These are phyloP conservation scores for Drosophila burlai DNA, from an alignment of 1,140 invertebrate genomes.

Conservation along the genomic window DNA sequence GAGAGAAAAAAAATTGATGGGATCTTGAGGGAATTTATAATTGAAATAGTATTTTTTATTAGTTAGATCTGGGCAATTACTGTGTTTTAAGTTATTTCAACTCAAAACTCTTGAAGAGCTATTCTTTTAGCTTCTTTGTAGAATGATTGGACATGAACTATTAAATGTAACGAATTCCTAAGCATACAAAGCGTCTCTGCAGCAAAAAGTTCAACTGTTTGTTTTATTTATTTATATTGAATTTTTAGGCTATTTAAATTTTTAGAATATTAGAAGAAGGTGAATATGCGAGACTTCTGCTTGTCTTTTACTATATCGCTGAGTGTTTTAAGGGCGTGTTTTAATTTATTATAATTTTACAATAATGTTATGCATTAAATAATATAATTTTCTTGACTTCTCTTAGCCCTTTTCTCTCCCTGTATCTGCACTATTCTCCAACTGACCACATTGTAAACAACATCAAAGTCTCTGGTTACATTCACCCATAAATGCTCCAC, in stretches of 20 bases:
- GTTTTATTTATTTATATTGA: not conserved
- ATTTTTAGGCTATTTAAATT: not conserved
- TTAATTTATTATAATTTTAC: not conserved
- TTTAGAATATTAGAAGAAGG: not conserved
- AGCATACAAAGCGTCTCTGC: not conserved
- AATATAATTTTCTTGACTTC: not conserved
- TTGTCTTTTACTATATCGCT: not conserved
- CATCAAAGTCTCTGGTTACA: slow-evolving; percentile 10
- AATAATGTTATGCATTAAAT: not conserved
- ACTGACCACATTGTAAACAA: slow-evolving; percentile 3
- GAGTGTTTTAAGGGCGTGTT: not conserved
- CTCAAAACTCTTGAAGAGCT: not conserved
- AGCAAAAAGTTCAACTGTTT: not conserved
- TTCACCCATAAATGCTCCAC: slow-evolving; percentile 44
- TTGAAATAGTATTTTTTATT: not conserved
- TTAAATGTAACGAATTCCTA: not conserved
- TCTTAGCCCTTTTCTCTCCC: not conserved
- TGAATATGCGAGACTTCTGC: not conserved
- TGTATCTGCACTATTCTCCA: not conserved
- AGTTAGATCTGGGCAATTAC: not conserved
- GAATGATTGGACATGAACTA: not conserved
- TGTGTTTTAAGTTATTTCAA: not conserved
- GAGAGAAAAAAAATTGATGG: not conserved
- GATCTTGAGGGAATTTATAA: not conserved
- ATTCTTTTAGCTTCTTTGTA: not conserved